Conservation (phyloP, 2,797 vertebrate species). For the Melanotaenia nigrans region DNA sequence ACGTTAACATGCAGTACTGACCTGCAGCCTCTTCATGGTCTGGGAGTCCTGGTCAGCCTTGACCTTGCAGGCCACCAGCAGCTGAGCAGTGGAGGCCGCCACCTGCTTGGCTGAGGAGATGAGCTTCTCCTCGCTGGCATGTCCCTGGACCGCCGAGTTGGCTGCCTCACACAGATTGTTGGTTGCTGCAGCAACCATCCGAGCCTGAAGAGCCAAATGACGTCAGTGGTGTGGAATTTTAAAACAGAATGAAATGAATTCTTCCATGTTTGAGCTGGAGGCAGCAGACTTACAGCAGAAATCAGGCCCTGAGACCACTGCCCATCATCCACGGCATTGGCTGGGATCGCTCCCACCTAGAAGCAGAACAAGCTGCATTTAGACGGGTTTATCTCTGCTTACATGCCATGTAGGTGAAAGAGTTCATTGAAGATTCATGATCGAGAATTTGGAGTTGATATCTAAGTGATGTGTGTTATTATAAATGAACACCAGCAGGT, state of each 20-base stretch:
- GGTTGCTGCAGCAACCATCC: conserved; percentile 97
- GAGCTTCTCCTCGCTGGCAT: conserved; percentile 97
- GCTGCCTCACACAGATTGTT: conserved; percentile 97
- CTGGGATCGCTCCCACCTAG: conserved; percentile 88
- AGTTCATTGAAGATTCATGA: no score
- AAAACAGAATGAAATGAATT: not conserved
- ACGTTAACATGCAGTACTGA: conserved; percentile 85
- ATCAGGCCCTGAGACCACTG: no score
- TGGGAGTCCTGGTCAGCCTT: conserved; percentile 97
- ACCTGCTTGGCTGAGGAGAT: conserved; percentile 99
- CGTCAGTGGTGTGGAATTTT: not conserved
- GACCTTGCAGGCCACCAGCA: conserved; percentile 98
- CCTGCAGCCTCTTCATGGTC: conserved; percentile 97
- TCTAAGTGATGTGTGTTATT: no score
- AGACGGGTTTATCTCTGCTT: no score
- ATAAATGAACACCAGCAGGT: no score
- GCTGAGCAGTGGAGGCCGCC: conserved; percentile 94
- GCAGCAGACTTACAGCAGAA: conserved; percentile 34
- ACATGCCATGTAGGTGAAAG: no score
- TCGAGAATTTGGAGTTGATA: no score
- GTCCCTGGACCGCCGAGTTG: conserved; percentile 96
- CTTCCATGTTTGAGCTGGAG: not conserved
- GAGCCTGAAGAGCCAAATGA: conserved; percentile 82
- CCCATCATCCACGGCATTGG: no score
- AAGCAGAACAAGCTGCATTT: conserved; percentile 21